Base-by-base conservation (phyloP, 1,140 invertebrate species). In the Metaphire vulgaris region DNA sequence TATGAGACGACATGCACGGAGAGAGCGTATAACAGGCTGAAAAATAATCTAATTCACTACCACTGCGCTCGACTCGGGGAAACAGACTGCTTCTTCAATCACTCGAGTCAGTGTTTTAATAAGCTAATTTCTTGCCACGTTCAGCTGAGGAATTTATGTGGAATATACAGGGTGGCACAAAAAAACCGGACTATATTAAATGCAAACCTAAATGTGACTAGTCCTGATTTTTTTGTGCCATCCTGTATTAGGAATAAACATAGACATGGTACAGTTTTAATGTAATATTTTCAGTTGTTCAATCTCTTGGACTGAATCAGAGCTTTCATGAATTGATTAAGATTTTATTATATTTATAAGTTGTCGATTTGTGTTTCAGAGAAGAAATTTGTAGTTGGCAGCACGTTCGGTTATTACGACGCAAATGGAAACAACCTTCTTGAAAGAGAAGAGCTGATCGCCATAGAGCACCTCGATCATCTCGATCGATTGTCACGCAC, bases 331-430 rank as follows among this genome's bases (percentile, higher is more conserved):
- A n/a, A n/a, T n/a, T n/a, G n/a, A n/a, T n/a, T n/a, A n/a, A n/a
- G n/a, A n/a, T n/a, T n/a, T n/a, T n/a, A n/a, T n/a, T n/a, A n/a
- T n/a, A n/a, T n/a, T n/a, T n/a, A n/a, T n/a, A n/a, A n/a, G n/a
- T n/a, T 26, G 26, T 69, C 32, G 26, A 16, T 73, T 31, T 34
- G 31, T 75, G 70, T 79, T 80, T 21, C 80, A 83, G 91, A 90
- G 78, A 91, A 91, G 77, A 90, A 91, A 78, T 92, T 90, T 80
- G 84, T 92, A 28, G 90, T 92, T 65, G 91, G 90, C 77, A 89
- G 91, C 81, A 92, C 92, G 90, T 93, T 92, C 82, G 91, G 90
- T 33, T 91, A 92, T 82, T 92, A 91, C 82, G 92, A 93, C 83
- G 88, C 88, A 76, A 91, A 92, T 83, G 90, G 90, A 79, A 89